Conservation (phyloP, 1,140 invertebrate genomes). For the Patella vulgata region DNA sequence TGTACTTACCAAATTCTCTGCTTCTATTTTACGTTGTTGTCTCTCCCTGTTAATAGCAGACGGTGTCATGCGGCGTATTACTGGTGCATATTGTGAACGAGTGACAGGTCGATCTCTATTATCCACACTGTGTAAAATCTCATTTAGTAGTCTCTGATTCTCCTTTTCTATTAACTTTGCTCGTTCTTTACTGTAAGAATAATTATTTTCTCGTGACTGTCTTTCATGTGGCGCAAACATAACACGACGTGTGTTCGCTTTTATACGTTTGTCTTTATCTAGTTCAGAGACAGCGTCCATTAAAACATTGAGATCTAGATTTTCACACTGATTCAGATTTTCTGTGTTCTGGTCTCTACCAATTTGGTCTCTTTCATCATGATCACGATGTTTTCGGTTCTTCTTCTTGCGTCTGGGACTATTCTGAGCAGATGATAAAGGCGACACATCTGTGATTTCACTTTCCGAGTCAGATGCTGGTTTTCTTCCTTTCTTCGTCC, state of each 20-base stretch:
- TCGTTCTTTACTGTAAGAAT: slow-evolving; percentile 49
- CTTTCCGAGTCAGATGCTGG: slow-evolving; percentile 48
- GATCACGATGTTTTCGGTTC: slow-evolving; percentile 16
- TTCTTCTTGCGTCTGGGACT: slow-evolving; percentile 16
- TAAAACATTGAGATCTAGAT: slow-evolving; percentile 57
- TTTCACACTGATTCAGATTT: slow-evolving; percentile 35
- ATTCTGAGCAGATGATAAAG: slow-evolving; percentile 48
- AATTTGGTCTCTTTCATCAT: slow-evolving; percentile 1
- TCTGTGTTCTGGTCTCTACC: slow-evolving; percentile 14
- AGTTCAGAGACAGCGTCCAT: slow-evolving; percentile 63
- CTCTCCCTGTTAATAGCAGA: slow-evolving; percentile 65
- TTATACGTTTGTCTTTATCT: slow-evolving; percentile 52
- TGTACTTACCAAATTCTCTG: slow-evolving; percentile 67
- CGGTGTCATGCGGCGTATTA: slow-evolving; percentile 44
- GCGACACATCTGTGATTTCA: slow-evolving; percentile 65
- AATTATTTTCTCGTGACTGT: slow-evolving; percentile 44
- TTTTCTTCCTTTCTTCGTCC: not conserved
- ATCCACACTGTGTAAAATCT: slow-evolving; percentile 54
- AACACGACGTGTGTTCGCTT: slow-evolving; percentile 48
- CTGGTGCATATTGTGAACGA: slow-evolving; percentile 18
- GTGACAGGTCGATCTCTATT: slow-evolving; percentile 27
- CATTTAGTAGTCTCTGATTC: slow-evolving; percentile 58
- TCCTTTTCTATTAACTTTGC: slow-evolving; percentile 58
- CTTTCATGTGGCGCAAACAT: slow-evolving; percentile 49
- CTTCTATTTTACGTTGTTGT: slow-evolving; percentile 66